Conservation (phyloP, 2,888 invertebrate genomes). For the Ptilodon capucinus region DNA sequence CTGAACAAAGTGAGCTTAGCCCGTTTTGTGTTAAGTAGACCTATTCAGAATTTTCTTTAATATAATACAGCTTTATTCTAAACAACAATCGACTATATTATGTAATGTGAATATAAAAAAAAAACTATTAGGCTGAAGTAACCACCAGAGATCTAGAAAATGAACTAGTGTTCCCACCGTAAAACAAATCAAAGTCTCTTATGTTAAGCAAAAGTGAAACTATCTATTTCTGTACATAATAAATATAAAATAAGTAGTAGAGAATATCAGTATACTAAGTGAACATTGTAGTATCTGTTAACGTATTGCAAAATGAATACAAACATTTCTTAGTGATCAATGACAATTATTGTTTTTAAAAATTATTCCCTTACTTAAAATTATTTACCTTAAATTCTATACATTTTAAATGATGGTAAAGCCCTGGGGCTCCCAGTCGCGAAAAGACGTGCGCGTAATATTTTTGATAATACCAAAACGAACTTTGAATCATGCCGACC, state of each 20-base stretch:
- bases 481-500: too few relatives aligned
- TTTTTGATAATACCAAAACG: too few relatives aligned
- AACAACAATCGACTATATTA: slow-evolving; percentile 6
- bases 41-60: slow-evolving; percentile 9
- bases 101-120: slow-evolving; percentile 44
- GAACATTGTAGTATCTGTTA: slow-evolving; percentile 24
- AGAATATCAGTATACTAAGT: slow-evolving; percentile 41
- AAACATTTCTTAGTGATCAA: background rate
- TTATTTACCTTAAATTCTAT: slow-evolving; percentile 12
- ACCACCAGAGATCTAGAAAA: slow-evolving; percentile 74
- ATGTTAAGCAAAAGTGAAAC: slow-evolving; percentile 51
- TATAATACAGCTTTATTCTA: slow-evolving; percentile 10
- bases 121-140: slow-evolving; percentile 57
- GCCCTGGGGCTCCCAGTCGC: too few relatives aligned
- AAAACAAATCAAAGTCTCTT: slow-evolving; percentile 70
- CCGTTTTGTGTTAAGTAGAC: slow-evolving; percentile 11
- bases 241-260: slow-evolving; percentile 51
- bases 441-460: too few relatives aligned
- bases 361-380: background rate
- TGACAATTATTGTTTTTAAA: background rate
- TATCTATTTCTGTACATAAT: slow-evolving; percentile 60
- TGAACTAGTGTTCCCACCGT: slow-evolving; percentile 77
- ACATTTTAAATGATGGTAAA: slow-evolving; percentile 3
- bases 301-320: slow-evolving; percentile 36
- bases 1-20: slow-evolving; percentile 17